phyloP scores from a whole-genome alignment of 2,797 vertebrate genomes.

The Sciurus carolinensis region DNA sequence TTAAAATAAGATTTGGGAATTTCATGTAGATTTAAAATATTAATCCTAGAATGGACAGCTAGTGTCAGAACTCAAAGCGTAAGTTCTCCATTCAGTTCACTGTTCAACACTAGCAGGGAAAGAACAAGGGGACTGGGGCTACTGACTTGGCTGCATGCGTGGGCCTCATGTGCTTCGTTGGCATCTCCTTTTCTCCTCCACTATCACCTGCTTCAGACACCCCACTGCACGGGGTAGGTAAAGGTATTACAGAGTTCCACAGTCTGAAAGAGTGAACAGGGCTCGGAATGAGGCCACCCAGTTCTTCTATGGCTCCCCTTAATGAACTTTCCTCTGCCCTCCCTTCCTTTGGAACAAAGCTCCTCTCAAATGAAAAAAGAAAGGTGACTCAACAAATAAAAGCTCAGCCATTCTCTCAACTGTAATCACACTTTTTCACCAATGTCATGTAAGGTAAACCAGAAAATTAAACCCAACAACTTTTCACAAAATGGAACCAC shows the following conservation, averaged over 20 bases:
- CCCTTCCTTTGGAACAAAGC: background rate
- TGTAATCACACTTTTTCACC: background rate
- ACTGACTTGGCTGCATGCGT: background rate
- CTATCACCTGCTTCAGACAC: background rate
- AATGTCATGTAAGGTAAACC: background rate
- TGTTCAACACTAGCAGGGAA: background rate
- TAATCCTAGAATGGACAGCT: constrained; percentile 25
- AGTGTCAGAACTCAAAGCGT: background rate
- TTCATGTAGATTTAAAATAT: background rate
- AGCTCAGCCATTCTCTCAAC: background rate
- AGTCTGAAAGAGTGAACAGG: background rate
- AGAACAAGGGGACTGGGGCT: accelerated
- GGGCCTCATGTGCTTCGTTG: no score
- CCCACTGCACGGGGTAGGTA: accelerated
- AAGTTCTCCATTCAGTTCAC: background rate
- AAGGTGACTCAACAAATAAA: background rate
- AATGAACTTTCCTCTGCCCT: background rate
- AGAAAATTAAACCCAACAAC: background rate
- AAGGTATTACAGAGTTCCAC: background rate
- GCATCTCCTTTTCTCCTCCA: background rate
- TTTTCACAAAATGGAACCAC: background rate
- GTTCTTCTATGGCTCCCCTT: background rate
- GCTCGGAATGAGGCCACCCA: background rate
- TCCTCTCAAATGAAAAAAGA: background rate
- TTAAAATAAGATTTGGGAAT: constrained; percentile 19